Percentiles rank a stretch among this genome's conserved stretches.
Evolutionary conservation across 2,888 invertebrate genomes (phyloP).

Genomic region (Hymenopus coronatus): DNA sequence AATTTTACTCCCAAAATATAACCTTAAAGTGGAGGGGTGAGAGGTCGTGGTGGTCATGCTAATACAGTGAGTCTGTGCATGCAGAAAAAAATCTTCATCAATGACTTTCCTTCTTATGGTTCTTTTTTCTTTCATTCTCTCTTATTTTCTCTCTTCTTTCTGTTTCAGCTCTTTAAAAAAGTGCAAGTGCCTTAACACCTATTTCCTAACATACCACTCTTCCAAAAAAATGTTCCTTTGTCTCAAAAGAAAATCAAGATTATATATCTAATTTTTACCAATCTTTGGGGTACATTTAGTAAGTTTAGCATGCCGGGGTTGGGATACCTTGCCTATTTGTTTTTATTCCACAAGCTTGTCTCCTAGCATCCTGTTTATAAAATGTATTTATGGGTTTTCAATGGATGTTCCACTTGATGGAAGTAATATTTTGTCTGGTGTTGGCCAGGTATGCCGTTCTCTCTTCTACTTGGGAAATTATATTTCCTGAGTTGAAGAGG

Average conservation of each 20-base stretch:
- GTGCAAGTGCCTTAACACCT: background rate
- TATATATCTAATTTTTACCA: background rate
- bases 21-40: background rate
- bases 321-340: background rate
- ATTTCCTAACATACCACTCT: background rate
- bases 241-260: background rate
- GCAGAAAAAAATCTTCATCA: conserved; percentile 4
- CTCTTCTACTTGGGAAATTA: background rate
- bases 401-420: background rate
- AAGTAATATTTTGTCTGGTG: background rate
- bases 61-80: conserved; percentile 19
- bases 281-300: background rate
- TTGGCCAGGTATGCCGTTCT: background rate
- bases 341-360: background rate
- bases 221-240: background rate
- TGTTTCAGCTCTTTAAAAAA: background rate
- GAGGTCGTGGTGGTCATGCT: conserved; percentile 8
- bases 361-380: background rate
- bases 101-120: background rate
- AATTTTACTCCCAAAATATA: background rate
- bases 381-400: background rate
- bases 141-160: background rate
- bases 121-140: background rate
- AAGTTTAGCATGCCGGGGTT: background rate
- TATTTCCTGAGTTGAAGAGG: background rate